Base-by-base conservation (phyloP, 2,888 invertebrate genomes). In the Pachliopta kotzebuea region DNA sequence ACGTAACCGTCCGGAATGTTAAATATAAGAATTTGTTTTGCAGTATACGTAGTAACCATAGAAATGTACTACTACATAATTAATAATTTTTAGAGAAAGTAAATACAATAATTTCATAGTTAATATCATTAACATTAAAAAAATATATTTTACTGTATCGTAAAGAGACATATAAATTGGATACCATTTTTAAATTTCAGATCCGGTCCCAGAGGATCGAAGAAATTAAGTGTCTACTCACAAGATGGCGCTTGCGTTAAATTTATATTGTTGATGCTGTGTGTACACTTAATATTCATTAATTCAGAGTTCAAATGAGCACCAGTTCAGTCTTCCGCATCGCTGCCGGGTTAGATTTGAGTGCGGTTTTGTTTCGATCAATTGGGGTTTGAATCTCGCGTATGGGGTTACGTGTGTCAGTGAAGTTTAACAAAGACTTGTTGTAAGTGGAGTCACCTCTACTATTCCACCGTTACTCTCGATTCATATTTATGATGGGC, bases 241-340 rank as follows among this genome's bases (percentile, higher is more conserved):
- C 72, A 70, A 81, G 78, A 79, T 78, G 78, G 74, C 73, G 70
- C 69, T 70, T 67, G 71, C 71, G 68, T 73, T 72, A 69, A 62
- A 66, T 66, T 58, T 66, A 66, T 62, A 62, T 62, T 60, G 65
- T 54, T 67, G 72, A 66, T 71, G 67, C 72, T 79, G 76, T 78
- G 77, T 76, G 71, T 79, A 78, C 81, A 82, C 83, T 88, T 86
- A 86, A 85, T 88, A 87, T 88, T 88, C 88, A 90, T 89, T 86
- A 86, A 83, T 85, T 81, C 76, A 70, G 76, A 74, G 71, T 72
- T 74, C 76, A 74, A 75, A 77, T 76, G 76, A 73, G 75, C 73
- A 72, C 72, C 52, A 42, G 74, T 56, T 74, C 81, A 76, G 68
- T 80, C 77, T 87, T 88, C 84, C 83, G 78, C 77, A 76, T 74